Evolutionary conservation across 1,140 invertebrate species (phyloP).

Genomic region (Sesamia nonagrioides): DNA sequence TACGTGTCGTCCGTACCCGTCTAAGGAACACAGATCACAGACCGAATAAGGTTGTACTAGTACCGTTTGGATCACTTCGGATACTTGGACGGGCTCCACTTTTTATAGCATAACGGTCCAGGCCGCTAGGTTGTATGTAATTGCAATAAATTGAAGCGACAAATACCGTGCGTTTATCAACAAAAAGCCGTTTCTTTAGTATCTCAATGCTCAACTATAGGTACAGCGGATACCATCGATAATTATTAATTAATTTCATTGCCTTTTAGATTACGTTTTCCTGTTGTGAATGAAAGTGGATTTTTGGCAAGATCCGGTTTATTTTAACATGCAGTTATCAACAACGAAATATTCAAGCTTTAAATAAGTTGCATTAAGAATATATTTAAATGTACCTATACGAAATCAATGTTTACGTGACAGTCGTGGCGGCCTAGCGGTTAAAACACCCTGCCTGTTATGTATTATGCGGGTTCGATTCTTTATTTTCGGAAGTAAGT

Average conservation of each 20-base stretch:
- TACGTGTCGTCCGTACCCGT: slow-evolving; percentile 2
- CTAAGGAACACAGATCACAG: slow-evolving; percentile 49
- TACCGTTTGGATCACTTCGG: slow-evolving; percentile 61
- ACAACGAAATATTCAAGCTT: background rate
- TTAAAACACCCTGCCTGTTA: too few species aligned
- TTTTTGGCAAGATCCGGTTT: slow-evolving; percentile 10
- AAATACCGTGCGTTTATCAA: slow-evolving; percentile 61
- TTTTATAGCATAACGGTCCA: slow-evolving; percentile 67
- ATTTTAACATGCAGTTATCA: background rate
- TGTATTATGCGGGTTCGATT: too few species aligned
- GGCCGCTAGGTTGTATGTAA: slow-evolving; percentile 64
- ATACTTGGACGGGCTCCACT: slow-evolving; percentile 57
- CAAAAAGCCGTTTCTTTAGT: slow-evolving; percentile 60
- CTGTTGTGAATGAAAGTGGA: slow-evolving; percentile 47
- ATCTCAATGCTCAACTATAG: slow-evolving; percentile 11
- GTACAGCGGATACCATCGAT: slow-evolving; percentile 42
- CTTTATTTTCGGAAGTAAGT: too few species aligned
- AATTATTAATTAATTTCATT: slow-evolving; percentile 47
- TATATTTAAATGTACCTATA: too few species aligned
- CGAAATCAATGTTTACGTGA: too few species aligned
- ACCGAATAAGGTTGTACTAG: slow-evolving; percentile 60
- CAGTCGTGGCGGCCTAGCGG: too few species aligned
- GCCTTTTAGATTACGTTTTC: slow-evolving; percentile 47
- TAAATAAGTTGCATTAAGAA: background rate
- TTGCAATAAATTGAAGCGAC: slow-evolving; percentile 70